A percentile compares a stretch with the other conserved stretches of the same genome.
These are phyloP conservation scores for Myrmophylax atrothorax DNA, from an alignment of 2,113 vertebrate genomes.

Conservation along the genomic window DNA sequence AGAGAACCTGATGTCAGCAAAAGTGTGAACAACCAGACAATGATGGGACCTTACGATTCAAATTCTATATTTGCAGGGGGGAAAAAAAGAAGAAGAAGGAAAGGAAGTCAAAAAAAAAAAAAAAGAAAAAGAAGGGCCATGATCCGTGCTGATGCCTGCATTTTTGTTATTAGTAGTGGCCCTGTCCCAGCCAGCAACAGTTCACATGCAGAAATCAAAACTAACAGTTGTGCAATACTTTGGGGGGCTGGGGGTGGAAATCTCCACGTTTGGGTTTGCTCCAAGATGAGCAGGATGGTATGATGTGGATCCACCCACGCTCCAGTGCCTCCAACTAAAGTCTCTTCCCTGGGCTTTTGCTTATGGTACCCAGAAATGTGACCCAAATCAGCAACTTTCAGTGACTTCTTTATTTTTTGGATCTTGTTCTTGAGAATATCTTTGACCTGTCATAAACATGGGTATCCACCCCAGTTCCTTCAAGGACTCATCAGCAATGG, in stretches of 20 bases:
- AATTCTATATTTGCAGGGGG: background rate
- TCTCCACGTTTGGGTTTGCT: background rate
- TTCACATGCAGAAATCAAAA: constrained; percentile 51
- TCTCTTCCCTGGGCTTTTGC: background rate
- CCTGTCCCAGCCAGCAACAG: constrained; percentile 29
- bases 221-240: background rate
- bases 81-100: background rate
- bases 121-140: background rate
- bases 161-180: constrained; percentile 58
- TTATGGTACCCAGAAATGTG: fast-evolving
- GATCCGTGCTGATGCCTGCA: constrained; percentile 51
- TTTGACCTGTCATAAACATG: background rate
- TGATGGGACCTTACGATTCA: background rate
- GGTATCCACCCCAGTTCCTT: background rate
- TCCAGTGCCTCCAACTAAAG: background rate
- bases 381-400: background rate
- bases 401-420: background rate
- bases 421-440: background rate
- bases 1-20: background rate
- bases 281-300: background rate
- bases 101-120: background rate
- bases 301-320: background rate
- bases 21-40: background rate
- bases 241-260: background rate
- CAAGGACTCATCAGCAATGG: background rate